Evolutionary conservation across 2,113 vertebrate genomes (phyloP).

Genomic region (Raja brachyura): DNA sequence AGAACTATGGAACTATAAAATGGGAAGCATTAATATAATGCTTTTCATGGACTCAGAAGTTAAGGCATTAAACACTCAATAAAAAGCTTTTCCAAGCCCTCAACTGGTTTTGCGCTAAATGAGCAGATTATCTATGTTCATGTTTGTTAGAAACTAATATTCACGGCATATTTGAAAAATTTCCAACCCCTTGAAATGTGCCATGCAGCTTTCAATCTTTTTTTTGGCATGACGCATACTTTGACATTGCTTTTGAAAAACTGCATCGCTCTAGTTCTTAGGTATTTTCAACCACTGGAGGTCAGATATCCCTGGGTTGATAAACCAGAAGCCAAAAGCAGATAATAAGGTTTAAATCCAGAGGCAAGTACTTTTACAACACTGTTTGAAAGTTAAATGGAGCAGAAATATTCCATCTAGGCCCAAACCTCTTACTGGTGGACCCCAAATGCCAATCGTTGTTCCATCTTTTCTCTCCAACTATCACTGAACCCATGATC

Average conservation of each 20-base stretch:
- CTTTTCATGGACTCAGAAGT: neutral
- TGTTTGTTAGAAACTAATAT: neutral
- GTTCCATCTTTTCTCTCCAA: too few relatives aligned
- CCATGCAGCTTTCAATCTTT: neutral
- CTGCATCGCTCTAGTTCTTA: neutral
- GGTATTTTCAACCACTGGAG: too few relatives aligned
- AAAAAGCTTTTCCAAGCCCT: neutral
- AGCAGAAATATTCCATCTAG: too few relatives aligned
- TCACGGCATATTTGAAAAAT: neutral
- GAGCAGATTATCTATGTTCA: neutral
- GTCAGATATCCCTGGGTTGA: too few relatives aligned
- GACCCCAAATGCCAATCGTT: too few relatives aligned
- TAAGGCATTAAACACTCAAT: neutral
- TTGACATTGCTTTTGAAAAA: neutral
- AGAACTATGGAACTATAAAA: too few relatives aligned
- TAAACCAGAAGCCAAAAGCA: too few relatives aligned
- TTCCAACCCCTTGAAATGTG: neutral
- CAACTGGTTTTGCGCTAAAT: neutral
- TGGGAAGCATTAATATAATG: neutral
- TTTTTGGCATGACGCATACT: neutral
- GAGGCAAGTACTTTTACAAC: too few relatives aligned
- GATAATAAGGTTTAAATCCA: too few relatives aligned
- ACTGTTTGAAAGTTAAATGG: too few relatives aligned
- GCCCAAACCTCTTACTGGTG: too few relatives aligned
- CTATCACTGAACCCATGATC: too few relatives aligned